A percentile compares a stretch with the other conserved stretches of the same genome.
Evolutionary conservation across 2,888 invertebrate genomes (phyloP).

Genomic region (Drosophila falleni): DNA sequence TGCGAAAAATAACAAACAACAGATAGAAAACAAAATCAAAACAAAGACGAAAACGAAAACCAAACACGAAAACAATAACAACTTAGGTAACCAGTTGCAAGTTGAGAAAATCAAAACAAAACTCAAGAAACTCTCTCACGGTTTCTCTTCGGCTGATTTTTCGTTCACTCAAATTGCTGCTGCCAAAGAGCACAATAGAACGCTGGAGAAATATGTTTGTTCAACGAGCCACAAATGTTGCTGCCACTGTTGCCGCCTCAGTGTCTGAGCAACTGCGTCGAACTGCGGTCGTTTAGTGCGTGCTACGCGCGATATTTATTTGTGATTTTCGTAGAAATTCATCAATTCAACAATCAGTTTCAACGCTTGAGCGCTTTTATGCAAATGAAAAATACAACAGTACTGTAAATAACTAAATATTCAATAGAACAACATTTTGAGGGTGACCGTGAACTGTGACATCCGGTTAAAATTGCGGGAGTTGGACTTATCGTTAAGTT

Average conservation of each 20-base stretch:
- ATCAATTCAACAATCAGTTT: conserved; percentile 34
- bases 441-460: conserved; percentile 52
- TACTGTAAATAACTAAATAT: conserved; percentile 54
- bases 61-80: conserved; percentile 41
- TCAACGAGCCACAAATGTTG: conserved; percentile 30
- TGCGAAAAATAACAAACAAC: conserved; percentile 42
- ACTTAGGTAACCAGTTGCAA: conserved; percentile 71
- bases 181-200: conserved; percentile 32
- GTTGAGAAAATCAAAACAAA: conserved; percentile 73
- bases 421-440: conserved; percentile 34
- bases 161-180: conserved; percentile 4
- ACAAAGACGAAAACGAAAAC: conserved; percentile 45
- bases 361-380: conserved; percentile 48
- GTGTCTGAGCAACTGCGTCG: conserved; percentile 71
- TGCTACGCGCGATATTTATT: conserved; percentile 15
- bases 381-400: conserved; percentile 50
- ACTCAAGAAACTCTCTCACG: conserved; percentile 47
- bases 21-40: conserved; percentile 48
- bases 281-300: conserved; percentile 51
- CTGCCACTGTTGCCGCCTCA: conserved; percentile 57
- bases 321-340: conserved; percentile 1
- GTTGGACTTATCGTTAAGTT: conserved; percentile 13
- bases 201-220: conserved; percentile 61
- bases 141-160: conserved; percentile 15
- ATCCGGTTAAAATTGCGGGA: conserved; percentile 11